Conservation (phyloP, 2,888 invertebrate genomes). For the Dryobota labecula region DNA sequence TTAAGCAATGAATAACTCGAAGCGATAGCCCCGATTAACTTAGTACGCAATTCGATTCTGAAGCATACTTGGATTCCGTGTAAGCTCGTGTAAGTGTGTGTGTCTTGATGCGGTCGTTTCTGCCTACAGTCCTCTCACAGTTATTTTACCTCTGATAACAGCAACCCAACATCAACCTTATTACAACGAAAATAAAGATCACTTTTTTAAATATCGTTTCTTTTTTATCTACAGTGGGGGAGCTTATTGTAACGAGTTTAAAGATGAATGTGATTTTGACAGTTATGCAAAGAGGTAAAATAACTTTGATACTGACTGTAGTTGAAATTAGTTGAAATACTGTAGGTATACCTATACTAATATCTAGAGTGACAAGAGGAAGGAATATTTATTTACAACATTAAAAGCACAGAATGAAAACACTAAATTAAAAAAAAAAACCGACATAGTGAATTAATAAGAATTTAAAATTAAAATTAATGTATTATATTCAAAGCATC, state of each 20-base stretch:
- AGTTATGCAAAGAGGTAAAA: neutral
- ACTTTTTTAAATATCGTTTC: no score
- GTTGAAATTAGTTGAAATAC: neutral
- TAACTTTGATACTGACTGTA: neutral
- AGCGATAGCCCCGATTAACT: neutral
- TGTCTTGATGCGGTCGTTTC: neutral
- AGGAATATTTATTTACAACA: slow-evolving; percentile 8
- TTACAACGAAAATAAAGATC: no score
- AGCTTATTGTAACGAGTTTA: neutral
- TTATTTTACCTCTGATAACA: no score
- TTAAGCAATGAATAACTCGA: neutral
- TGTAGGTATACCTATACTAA: neutral
- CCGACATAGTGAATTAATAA: neutral
- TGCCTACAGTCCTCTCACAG: neutral
- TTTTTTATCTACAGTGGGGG: no score
- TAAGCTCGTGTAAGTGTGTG: neutral
- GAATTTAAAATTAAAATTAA: neutral
- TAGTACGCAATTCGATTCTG: neutral
- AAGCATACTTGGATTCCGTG: slow-evolving; percentile 3
- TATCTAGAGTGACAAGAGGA: neutral
- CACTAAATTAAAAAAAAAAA: neutral
- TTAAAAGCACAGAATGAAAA: slow-evolving; percentile 24
- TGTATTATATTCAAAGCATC: neutral
- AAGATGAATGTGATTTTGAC: neutral
- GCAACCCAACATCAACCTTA: no score